These are phyloP conservation scores for Aurelia coerulea DNA, from an alignment of 30 jellyfish, hydroid and myxozoan genomes.

Conservation along the genomic window DNA sequence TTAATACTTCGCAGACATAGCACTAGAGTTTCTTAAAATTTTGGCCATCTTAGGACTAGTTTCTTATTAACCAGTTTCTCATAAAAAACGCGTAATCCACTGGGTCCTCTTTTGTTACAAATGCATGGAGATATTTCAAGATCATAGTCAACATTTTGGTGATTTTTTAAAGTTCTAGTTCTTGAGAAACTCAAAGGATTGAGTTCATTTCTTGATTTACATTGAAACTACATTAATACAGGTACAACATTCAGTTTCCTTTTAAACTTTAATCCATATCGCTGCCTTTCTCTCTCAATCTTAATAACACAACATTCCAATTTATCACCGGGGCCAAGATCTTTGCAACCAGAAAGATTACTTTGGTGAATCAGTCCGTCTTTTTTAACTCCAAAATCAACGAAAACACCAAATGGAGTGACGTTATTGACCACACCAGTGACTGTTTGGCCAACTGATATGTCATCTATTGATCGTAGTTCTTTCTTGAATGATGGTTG, in stretches of 20 bases:
- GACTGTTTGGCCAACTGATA: slow-evolving; percentile 55
- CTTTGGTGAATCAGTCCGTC: slow-evolving; percentile 77
- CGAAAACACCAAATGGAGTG: slow-evolving; percentile 94
- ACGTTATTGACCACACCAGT: slow-evolving; percentile 83
- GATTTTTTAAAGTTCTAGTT: too few species aligned
- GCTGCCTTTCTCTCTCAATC: slow-evolving; percentile 59
- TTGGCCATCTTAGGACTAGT: too few species aligned
- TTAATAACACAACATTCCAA: slow-evolving; percentile 74
- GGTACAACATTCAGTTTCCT: slow-evolving; percentile 8
- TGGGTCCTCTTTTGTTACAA: too few species aligned
- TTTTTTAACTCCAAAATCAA: slow-evolving; percentile 77
- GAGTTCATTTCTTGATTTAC: too few species aligned
- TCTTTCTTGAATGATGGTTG: slow-evolving; percentile 81
- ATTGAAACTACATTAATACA: not conserved
- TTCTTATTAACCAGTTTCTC: too few species aligned
- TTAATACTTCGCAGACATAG: too few species aligned
- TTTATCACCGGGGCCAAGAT: slow-evolving; percentile 91
- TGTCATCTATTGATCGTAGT: slow-evolving; percentile 45
- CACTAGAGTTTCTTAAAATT: too few species aligned
- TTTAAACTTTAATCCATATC: slow-evolving; percentile 55
- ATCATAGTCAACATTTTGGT: too few species aligned
- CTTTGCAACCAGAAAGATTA: slow-evolving; percentile 26
- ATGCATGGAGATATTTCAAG: too few species aligned
- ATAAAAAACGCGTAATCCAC: too few species aligned
- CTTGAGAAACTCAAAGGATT: too few species aligned